Conservation (phyloP, 64 coral and sea anemone genomes). For the Porites australiensis region DNA sequence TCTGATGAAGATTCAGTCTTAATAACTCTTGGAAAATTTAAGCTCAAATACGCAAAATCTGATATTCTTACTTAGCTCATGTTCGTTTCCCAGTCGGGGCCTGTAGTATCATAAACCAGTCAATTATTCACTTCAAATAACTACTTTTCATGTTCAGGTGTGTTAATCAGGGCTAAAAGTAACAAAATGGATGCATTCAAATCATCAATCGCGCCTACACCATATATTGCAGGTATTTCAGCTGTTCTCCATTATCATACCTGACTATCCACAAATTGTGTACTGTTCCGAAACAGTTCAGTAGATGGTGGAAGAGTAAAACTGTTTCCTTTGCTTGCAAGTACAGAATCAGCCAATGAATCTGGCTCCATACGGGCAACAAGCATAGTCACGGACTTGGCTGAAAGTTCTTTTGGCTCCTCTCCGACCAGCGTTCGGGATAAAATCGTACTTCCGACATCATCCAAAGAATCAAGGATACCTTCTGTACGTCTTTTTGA, state of each 20-base stretch:
- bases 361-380: slow-evolving; percentile 1
- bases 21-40: no score
- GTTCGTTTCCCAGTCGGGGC: no score
- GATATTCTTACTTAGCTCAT: no score
- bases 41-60: no score
- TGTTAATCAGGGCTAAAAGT: no score
- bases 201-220: no score
- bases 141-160: no score
- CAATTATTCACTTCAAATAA: no score
- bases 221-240: no score
- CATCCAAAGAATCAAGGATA: slow-evolving; percentile 3
- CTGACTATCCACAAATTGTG: slow-evolving; percentile 38
- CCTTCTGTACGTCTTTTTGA: background rate
- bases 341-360: background rate
- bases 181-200: no score
- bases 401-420: background rate
- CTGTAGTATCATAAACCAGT: no score
- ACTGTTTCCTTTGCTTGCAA: slow-evolving; percentile 6
- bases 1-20: no score
- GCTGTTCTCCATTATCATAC: background rate
- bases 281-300: background rate
- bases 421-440: slow-evolving; percentile 36
- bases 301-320: slow-evolving; percentile 30
- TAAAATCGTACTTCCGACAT: slow-evolving; percentile 40
- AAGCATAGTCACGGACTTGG: background rate